Percentiles rank a stretch among this genome's conserved stretches.
phyloP scores from a whole-genome alignment of 2,797 vertebrate species.

The Manis javanica region DNA sequence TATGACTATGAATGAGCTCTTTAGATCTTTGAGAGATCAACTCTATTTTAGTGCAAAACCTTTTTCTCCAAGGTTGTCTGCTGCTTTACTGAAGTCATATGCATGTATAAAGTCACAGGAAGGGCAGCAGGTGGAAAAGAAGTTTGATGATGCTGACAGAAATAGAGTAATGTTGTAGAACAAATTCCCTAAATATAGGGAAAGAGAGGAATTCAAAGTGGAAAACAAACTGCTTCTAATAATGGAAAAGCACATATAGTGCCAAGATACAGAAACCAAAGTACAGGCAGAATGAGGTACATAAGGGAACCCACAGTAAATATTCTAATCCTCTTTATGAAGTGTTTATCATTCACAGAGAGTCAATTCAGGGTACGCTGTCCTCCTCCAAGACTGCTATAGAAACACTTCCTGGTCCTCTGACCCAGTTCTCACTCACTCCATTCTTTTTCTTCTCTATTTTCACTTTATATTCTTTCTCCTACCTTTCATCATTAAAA shows the following conservation, averaged over 20 bases:
- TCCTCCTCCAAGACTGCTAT: not conserved
- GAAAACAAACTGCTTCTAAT: not conserved
- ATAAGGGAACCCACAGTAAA: not conserved
- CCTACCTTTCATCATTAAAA: conserved; percentile 6
- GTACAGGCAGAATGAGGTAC: not conserved
- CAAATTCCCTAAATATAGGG: not conserved
- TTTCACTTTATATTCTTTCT: conserved; percentile 51
- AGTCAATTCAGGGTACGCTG: not conserved
- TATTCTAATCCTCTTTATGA: not conserved
- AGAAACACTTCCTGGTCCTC: not conserved
- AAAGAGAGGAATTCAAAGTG: not conserved
- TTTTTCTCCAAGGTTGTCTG: not conserved
- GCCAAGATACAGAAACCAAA: not conserved
- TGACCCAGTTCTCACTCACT: not conserved
- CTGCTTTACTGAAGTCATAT: conserved; percentile 9
- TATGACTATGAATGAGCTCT: not conserved
- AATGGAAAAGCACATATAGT: not conserved
- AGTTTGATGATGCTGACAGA: not conserved
- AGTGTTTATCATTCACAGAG: not conserved
- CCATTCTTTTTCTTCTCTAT: not conserved
- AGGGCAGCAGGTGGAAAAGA: conserved; percentile 5
- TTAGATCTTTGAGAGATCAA: conserved; percentile 39
- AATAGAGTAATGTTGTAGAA: not conserved
- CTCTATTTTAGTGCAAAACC: not conserved
- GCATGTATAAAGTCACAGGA: not conserved